These are phyloP conservation scores for Microcebus jonahi DNA, from an alignment of 2,113 vertebrate genomes.

Conservation along the genomic window DNA sequence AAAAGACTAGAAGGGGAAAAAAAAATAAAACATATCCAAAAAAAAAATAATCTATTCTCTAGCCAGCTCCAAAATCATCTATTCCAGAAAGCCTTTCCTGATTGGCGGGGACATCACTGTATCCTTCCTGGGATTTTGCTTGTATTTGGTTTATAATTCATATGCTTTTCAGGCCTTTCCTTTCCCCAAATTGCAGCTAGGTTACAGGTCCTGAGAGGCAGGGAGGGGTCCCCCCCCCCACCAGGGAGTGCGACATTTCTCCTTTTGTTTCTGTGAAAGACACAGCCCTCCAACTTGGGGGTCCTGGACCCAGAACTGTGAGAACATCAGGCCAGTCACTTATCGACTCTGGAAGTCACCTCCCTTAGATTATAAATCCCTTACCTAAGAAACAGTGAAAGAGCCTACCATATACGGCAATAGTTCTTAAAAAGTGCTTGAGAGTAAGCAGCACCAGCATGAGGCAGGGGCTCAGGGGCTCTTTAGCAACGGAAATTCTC, in stretches of 20 bases:
- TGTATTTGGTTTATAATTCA: not conserved
- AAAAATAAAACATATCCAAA: not conserved
- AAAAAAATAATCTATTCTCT: not conserved
- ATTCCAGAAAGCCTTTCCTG: not conserved
- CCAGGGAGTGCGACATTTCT: not conserved
- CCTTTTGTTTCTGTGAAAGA: not conserved
- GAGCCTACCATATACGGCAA: accelerated
- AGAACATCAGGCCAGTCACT: not conserved
- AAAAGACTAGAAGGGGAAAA: not conserved
- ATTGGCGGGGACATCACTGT: too few relatives aligned
- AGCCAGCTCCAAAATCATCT: not conserved
- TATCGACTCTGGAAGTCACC: accelerated
- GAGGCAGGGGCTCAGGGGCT: not conserved
- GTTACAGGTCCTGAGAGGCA: not conserved
- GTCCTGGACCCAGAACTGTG: not conserved
- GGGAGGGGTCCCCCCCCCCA: not conserved
- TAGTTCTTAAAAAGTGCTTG: not conserved
- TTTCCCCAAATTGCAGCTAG: not conserved
- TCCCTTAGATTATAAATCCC: too few relatives aligned
- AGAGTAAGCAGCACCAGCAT: not conserved
- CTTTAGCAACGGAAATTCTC: not conserved
- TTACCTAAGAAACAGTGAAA: not conserved
- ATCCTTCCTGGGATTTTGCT: not conserved
- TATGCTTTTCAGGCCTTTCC: not conserved
- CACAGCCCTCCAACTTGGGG: accelerated